A percentile compares a stretch with the other conserved stretches of the same genome.
These are phyloP conservation scores for Argyresthia albistria DNA, from an alignment of 2,888 invertebrate genomes.

Conservation along the genomic window DNA sequence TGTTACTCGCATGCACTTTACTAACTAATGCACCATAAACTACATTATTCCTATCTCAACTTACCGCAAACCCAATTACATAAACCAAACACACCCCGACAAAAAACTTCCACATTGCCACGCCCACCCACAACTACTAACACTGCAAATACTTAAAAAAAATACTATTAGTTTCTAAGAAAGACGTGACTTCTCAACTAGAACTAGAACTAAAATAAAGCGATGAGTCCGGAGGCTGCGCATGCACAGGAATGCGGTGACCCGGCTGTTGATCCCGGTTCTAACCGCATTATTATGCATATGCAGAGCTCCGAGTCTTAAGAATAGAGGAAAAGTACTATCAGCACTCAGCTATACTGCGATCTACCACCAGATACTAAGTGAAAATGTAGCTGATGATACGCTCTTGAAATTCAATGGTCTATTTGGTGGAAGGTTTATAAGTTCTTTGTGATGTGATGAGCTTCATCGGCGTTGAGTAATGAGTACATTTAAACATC, in stretches of 20 bases:
- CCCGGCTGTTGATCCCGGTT: slow-evolving; percentile 2
- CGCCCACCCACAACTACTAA: not conserved
- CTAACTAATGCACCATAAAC: no score
- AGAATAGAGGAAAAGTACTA: no score
- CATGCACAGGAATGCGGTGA: slow-evolving; percentile 1
- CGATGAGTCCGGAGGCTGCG: slow-evolving; percentile 6
- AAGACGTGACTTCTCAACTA: not conserved
- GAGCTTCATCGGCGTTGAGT: no score
- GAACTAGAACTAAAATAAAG: not conserved
- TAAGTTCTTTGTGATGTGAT: no score
- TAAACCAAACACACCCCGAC: not conserved
- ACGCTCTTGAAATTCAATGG: no score
- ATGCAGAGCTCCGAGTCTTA: not conserved
- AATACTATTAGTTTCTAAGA: not conserved
- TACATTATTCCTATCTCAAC: not conserved
- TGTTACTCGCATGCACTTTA: no score
- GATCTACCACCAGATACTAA: no score
- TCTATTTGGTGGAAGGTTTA: no score
- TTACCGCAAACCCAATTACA: slow-evolving; percentile 3
- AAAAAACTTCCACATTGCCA: slow-evolving; percentile 5
- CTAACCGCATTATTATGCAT: not conserved
- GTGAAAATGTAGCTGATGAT: no score
- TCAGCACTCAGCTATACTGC: no score
- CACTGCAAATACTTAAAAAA: not conserved
- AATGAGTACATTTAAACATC: no score